Evolutionary conservation across 2,113 vertebrate genomes (phyloP).

Genomic region (cattle (Bos taurus)): ARS-UCD2.0 NC_037335.1:103597001-103597500

Average conservation of each 20-base stretch:
- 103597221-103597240: not conserved
- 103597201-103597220: not conserved
- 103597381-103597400: not conserved
- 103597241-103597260: not conserved
- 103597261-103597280: not conserved
- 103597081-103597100: not conserved
- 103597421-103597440: not conserved
- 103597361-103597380: not conserved
- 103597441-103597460: not conserved
- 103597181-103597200: not conserved
- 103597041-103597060: not conserved
- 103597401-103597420: not conserved
- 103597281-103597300: not conserved
- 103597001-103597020: not conserved
- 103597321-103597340: not conserved
- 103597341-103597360: not conserved
- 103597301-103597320: not conserved
- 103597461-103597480: not conserved
- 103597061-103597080: not conserved
- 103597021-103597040: not conserved
- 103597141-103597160: not conserved
- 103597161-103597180: not conserved
- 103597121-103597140: not conserved
- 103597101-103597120: not conserved
- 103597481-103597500: not conserved